These are phyloP conservation scores for Pterostichus niger DNA, from an alignment of 2,888 invertebrate genomes.

Conservation along the genomic window DNA sequence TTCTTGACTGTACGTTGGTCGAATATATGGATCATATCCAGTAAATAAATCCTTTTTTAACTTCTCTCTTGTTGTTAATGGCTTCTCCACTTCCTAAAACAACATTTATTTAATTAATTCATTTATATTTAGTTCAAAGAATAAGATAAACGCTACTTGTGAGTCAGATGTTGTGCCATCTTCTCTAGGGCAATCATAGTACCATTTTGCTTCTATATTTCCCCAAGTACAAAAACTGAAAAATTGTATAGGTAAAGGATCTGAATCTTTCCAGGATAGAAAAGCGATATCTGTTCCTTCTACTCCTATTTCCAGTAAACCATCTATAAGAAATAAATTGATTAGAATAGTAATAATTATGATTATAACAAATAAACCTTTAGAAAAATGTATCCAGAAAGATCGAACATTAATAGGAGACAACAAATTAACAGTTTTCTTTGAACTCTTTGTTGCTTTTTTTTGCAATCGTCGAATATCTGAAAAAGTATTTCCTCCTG, in stretches of 20 bases:
- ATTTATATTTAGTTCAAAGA: neutral
- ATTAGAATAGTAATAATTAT: neutral
- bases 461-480: constrained; percentile 83
- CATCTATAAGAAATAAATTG: constrained; percentile 77
- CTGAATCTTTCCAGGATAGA: constrained; percentile 81
- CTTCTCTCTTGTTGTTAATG: constrained; percentile 78
- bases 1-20: constrained; percentile 72
- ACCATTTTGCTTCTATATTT: constrained; percentile 83
- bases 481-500: constrained; percentile 85
- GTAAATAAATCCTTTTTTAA: constrained; percentile 79
- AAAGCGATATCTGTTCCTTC: constrained; percentile 82
- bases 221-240: constrained; percentile 86
- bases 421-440: constrained; percentile 80
- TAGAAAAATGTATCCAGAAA: constrained; percentile 83
- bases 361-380: constrained; percentile 76
- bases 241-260: constrained; percentile 82
- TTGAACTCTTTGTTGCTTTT: constrained; percentile 80
- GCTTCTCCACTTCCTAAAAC: constrained; percentile 75
- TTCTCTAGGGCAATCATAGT: constrained; percentile 82
- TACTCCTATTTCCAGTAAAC: constrained; percentile 81
- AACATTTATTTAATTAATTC: constrained; percentile 16
- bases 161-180: constrained; percentile 72
- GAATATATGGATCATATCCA: constrained; percentile 77
- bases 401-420: constrained; percentile 82
- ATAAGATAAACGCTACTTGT: constrained; percentile 67